A percentile compares a stretch with the other conserved stretches of the same genome.
Conservation (phyloP, 2,797 vertebrate species). For the Saxicola maurus region DNA sequence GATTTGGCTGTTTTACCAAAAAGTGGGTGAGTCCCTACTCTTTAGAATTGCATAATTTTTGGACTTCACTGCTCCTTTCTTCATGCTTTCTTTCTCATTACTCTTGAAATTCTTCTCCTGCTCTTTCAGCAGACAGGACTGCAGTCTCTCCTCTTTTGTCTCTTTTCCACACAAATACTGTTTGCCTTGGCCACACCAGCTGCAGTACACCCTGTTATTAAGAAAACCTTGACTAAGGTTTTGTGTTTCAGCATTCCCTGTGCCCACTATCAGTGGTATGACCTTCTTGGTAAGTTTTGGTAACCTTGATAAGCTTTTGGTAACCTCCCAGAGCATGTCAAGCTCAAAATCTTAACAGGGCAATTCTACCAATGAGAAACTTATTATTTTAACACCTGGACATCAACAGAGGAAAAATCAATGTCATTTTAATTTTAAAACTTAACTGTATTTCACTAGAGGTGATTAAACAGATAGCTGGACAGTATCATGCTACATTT, state of each 20-base stretch:
- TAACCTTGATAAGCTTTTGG: background rate
- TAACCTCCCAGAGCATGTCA: background rate
- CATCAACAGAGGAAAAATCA: background rate
- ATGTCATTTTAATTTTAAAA: background rate
- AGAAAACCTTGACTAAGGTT: background rate
- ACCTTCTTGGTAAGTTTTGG: background rate
- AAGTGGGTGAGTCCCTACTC: background rate
- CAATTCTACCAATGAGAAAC: background rate
- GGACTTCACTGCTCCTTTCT: background rate
- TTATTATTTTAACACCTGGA: background rate
- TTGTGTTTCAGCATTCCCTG: background rate
- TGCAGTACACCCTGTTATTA: background rate
- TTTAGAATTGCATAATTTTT: background rate
- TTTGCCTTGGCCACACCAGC: background rate
- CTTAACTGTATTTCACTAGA: background rate
- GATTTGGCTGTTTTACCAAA: background rate
- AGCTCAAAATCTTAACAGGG: background rate
- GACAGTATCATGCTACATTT: background rate
- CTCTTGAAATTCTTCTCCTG: background rate
- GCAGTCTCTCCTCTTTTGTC: background rate
- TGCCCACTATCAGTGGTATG: background rate
- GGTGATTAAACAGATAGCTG: background rate
- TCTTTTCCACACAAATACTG: background rate
- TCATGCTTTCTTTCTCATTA: background rate
- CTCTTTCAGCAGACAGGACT: background rate